Conservation (phyloP, 2,888 invertebrate species). For the Tholera decimalis region DNA sequence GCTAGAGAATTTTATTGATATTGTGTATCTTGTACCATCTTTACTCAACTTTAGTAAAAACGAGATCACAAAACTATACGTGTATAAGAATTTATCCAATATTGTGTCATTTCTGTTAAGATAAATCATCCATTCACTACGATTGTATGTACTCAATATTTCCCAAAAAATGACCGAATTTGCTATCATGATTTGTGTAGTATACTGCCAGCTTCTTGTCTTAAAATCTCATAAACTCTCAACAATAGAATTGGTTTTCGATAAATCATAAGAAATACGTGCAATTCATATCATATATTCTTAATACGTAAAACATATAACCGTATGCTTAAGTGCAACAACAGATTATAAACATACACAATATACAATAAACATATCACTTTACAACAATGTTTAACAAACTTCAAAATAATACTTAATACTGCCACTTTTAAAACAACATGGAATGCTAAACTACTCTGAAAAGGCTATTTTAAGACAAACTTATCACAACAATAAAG, state of each 20-base stretch:
- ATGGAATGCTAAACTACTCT: constrained; percentile 47
- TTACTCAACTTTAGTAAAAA: too few species aligned
- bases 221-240: background rate
- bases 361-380: constrained; percentile 49
- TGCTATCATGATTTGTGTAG: background rate
- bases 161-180: background rate
- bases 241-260: constrained; percentile 1
- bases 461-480: constrained; percentile 33
- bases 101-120: background rate
- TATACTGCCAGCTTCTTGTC: background rate
- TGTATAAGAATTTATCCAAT: too few species aligned
- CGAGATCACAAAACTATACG: too few species aligned
- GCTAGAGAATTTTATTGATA: too few species aligned
- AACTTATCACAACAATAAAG: constrained; percentile 46
- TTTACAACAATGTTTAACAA: constrained; percentile 51
- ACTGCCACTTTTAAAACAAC: constrained; percentile 42
- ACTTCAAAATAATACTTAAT: constrained; percentile 43
- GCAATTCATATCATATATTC: constrained; percentile 54
- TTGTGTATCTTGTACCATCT: too few species aligned
- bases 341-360: constrained; percentile 53
- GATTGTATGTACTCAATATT: background rate
- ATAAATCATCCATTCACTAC: background rate
- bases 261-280: constrained; percentile 43
- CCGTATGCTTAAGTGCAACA: constrained; percentile 48
- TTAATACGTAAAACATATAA: constrained; percentile 40